A percentile compares a stretch with the other conserved stretches of the same genome.
phyloP scores from a whole-genome alignment of 2,888 invertebrate genomes.

The Cistogaster globosa region DNA sequence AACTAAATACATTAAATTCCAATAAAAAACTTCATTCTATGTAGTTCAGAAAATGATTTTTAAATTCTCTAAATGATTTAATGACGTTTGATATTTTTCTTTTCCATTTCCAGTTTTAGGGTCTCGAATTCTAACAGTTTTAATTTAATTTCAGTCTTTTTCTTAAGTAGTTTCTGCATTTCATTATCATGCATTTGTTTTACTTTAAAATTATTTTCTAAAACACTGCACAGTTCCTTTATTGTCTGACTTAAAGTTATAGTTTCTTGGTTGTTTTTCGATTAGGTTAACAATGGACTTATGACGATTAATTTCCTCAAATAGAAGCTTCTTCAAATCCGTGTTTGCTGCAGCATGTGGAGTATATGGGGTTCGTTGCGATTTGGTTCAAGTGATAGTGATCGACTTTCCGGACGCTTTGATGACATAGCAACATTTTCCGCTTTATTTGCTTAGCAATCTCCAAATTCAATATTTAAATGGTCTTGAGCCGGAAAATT shows the following conservation, averaged over 20 bases:
- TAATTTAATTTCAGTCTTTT: constrained; percentile 11
- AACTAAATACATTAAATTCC: too few relatives aligned
- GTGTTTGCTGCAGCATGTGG: neutral
- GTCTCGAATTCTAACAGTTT: constrained; percentile 2
- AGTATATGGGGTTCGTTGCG: neutral
- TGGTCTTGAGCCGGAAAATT: neutral
- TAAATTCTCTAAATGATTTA: neutral
- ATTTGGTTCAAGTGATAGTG: neutral
- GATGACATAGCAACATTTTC: neutral
- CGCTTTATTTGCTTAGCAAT: neutral
- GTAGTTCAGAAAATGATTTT: too few relatives aligned
- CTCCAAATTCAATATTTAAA: neutral
- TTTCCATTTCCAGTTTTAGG: neutral
- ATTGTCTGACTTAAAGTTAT: neutral
- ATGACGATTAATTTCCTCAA: neutral
- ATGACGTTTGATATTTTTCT: constrained; percentile 12
- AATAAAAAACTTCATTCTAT: too few relatives aligned
- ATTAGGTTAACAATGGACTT: neutral
- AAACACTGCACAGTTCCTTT: neutral
- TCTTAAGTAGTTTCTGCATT: neutral
- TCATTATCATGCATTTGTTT: neutral
- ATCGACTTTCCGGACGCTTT: neutral
- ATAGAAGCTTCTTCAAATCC: neutral
- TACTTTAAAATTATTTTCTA: too few relatives aligned
- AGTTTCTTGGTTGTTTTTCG: neutral